Evolutionary conservation across 64 coral and sea anemone genomes (phyloP).

Genomic region (Pachyseris speciosa): DNA sequence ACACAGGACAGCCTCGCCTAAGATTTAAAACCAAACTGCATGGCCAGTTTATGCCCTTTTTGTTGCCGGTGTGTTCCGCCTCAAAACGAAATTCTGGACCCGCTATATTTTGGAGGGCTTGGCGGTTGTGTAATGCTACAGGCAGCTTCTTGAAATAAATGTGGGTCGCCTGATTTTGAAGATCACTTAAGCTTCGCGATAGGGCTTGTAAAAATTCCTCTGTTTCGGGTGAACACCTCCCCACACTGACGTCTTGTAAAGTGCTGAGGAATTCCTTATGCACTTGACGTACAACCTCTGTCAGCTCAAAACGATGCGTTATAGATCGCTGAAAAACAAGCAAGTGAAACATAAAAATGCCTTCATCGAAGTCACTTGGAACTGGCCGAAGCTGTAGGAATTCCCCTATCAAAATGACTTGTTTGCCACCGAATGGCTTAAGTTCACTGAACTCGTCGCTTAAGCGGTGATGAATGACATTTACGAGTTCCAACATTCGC

Average conservation of each 20-base stretch:
- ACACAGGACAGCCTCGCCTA: conserved; percentile 43
- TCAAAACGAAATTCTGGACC: background rate
- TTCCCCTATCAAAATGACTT: conserved; percentile 35
- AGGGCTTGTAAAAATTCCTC: background rate
- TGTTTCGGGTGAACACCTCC: background rate
- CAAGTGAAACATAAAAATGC: conserved; percentile 38
- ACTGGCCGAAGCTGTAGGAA: conserved; percentile 41
- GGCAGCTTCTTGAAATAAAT: conserved; percentile 46
- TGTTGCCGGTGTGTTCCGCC: background rate
- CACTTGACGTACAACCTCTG: background rate
- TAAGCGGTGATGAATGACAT: no score
- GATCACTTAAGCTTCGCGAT: background rate
- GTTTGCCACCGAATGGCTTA: no score
- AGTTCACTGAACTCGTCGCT: no score
- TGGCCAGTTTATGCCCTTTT: background rate
- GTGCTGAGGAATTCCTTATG: background rate
- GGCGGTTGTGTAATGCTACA: conserved; percentile 18
- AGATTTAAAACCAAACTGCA: background rate
- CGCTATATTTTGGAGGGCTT: background rate
- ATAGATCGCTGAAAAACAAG: background rate
- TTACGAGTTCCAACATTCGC: no score
- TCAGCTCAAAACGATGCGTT: conserved; percentile 17
- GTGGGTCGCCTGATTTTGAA: background rate
- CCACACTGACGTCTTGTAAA: background rate
- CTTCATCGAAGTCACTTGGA: conserved; percentile 22